phyloP scores from a whole-genome alignment of 2,113 vertebrate species.

The Pachycephala philippinensis region DNA sequence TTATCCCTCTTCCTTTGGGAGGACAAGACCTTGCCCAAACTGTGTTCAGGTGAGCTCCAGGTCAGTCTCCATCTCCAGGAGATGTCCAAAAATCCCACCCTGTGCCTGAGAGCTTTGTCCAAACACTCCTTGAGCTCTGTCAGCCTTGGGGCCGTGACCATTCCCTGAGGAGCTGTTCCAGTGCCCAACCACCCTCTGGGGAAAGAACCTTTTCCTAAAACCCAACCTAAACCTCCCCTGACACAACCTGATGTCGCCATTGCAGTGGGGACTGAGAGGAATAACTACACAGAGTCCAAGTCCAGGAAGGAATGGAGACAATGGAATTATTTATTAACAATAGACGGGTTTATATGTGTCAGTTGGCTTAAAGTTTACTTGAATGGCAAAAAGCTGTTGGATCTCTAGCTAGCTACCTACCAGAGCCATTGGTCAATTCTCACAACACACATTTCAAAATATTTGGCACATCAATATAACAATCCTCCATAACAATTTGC shows the following conservation, averaged over 20 bases:
- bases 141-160: not conserved
- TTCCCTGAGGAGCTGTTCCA: not conserved
- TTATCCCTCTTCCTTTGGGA: not conserved
- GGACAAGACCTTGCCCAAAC: rapidly evolving
- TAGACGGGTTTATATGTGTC: too few species aligned
- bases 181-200: not conserved
- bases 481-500: too few species aligned
- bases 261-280: too few species aligned
- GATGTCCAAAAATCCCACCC: not conserved
- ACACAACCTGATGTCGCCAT: rapidly evolving
- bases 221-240: not conserved
- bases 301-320: too few species aligned
- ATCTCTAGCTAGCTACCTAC: too few species aligned
- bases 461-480: too few species aligned
- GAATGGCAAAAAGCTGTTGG: too few species aligned
- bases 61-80: not conserved
- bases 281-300: too few species aligned
- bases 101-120: rapidly evolving
- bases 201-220: not conserved
- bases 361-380: too few species aligned
- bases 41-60: not conserved
- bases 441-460: too few species aligned
- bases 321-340: too few species aligned
- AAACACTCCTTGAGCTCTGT: not conserved
- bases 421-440: too few species aligned